A percentile compares a stretch with the other conserved stretches of the same genome.
Evolutionary conservation across 2,113 vertebrate species (phyloP).

Genomic region (Oncorhynchus keta): DNA sequence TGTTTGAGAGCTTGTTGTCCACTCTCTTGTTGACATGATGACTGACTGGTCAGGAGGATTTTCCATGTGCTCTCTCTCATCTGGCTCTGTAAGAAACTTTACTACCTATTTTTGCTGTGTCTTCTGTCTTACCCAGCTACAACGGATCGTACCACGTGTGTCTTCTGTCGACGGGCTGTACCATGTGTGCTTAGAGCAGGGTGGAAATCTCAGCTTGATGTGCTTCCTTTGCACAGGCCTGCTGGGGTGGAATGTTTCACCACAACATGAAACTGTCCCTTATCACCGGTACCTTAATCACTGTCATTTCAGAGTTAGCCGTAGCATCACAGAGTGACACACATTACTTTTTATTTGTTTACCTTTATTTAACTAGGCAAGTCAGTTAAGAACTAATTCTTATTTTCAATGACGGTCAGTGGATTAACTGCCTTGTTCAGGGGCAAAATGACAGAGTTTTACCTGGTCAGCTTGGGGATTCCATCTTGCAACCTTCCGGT

Average conservation of each 20-base stretch:
- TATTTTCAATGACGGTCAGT: no score
- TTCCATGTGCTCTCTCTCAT: background rate
- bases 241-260: background rate
- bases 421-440: background rate
- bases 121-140: background rate
- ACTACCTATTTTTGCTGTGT: background rate
- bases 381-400: no score
- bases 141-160: background rate
- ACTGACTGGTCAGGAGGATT: background rate
- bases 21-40: background rate
- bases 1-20: background rate
- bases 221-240: background rate
- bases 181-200: constrained; percentile 12
- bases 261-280: background rate
- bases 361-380: no score
- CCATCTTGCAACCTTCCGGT: no score
- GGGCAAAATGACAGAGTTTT: no score
- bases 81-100: background rate
- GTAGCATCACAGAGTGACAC: background rate
- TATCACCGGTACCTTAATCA: background rate
- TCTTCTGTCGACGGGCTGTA: background rate
- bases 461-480: no score
- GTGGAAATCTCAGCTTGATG: background rate
- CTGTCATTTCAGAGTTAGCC: constrained; percentile 1
- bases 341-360: background rate